These are phyloP conservation scores for Alentia gelatinosa DNA, from an alignment of 2,888 invertebrate genomes.

Conservation along the genomic window DNA sequence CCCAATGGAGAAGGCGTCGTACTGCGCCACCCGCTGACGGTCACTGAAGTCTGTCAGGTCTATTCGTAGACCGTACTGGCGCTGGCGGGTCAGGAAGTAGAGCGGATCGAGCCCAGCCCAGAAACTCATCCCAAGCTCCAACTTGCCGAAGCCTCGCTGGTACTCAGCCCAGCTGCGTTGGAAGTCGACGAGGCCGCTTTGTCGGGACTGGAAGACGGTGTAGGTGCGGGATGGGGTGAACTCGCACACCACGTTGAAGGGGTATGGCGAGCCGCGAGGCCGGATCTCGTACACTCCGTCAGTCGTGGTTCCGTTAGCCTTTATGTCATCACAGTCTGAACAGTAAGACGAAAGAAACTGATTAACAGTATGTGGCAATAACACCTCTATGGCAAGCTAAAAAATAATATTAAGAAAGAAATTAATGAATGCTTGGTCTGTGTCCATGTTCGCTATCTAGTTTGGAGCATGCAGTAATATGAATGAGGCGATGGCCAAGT, in stretches of 20 bases:
- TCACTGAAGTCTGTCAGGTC: slow-evolving; percentile 49
- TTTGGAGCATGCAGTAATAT: too few relatives aligned
- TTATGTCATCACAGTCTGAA: slow-evolving; percentile 28
- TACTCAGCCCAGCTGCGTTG: slow-evolving; percentile 56
- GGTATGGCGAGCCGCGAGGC: background rate
- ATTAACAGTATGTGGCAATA: background rate
- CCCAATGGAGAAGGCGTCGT: slow-evolving; percentile 45
- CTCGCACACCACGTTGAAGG: background rate
- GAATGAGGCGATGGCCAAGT: too few relatives aligned
- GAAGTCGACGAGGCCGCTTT: slow-evolving; percentile 9
- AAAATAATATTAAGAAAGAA: too few relatives aligned
- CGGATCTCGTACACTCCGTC: slow-evolving; percentile 1
- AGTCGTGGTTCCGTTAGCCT: background rate
- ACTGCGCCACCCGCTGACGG: background rate
- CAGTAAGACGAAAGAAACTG: background rate
- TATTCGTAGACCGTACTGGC: slow-evolving; percentile 34
- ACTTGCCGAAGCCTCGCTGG: slow-evolving; percentile 48
- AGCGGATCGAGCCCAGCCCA: slow-evolving; percentile 54
- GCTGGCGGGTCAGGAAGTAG: slow-evolving; percentile 33
- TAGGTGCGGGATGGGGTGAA: background rate
- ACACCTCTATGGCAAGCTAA: too few relatives aligned
- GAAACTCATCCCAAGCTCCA: background rate
- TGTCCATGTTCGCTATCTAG: too few relatives aligned
- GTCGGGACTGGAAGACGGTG: slow-evolving; percentile 50
- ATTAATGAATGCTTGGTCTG: too few relatives aligned